Base-by-base conservation (phyloP, 1,140 invertebrate species). In the Dendrolimus kikuchii region DNA sequence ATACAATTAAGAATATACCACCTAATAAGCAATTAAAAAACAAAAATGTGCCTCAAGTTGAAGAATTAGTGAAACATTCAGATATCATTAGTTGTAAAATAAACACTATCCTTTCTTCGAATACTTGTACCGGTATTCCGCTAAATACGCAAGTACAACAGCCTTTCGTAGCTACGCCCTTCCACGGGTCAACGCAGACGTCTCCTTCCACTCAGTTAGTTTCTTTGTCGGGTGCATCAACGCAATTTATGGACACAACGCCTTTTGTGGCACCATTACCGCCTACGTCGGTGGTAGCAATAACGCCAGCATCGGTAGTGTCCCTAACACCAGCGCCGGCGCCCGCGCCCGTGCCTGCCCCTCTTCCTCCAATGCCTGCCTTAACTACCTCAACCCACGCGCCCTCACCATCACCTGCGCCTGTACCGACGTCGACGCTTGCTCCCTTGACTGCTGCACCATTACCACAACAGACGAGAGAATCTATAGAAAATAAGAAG, bases 1-100 rank as follows among this genome's bases (percentile, higher is more conserved):
- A 85, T 68, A 62, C 62, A 40, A 80, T 64, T 74, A 80, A 75
- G 60, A 72, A 51, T 66, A 56, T 66, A 57, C 55, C 64, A 57
- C 60, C 58, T 60, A 68, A 64, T 65, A 76, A 78, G 62, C 72
- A 73, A 66, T 59, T 64, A 41, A 76, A 79, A 66, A 63, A 58
- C 52, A 79, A 73, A 67, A 78, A 52, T 62, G 78, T 77, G 77
- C 68, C 75, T 76, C 72, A 75, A 64, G 55, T 55, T 48, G 78
- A 75, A 57, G 68, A 68, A 52, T 6, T 64, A 58, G 66, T 68
- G 23, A 66, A 64, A 38, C 38, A 57, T 8, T 23, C 58, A 47
- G 66, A 74, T 41, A 59, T 51, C 52, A 57, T 55, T 51, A 61
- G 47, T 55, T 39, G 37, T 40, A 50, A 41, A 40, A 23, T 40